These are phyloP conservation scores for Andrena minutula DNA, from an alignment of 2,888 invertebrate species.

Conservation along the genomic window DNA sequence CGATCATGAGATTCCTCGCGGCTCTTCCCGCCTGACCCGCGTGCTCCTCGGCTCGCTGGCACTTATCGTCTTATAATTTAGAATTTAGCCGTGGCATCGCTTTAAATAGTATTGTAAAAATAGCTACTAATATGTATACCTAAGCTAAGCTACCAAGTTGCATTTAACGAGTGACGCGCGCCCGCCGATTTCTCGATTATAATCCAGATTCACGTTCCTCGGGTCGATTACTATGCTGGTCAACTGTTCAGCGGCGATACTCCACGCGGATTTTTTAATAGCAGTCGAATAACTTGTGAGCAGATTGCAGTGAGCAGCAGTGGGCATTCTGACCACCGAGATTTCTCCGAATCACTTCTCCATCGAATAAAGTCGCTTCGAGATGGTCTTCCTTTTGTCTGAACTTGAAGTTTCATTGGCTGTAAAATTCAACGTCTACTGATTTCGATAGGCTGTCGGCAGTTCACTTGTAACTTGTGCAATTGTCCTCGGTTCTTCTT, in stretches of 20 bases:
- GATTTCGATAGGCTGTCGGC: background rate
- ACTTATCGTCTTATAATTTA: slow-evolving; percentile 23
- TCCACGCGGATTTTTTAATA: background rate
- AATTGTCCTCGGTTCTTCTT: background rate
- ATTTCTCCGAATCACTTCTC: background rate
- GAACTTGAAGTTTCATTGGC: background rate
- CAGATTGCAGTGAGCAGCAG: no score
- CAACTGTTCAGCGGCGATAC: background rate
- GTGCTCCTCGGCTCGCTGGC: background rate
- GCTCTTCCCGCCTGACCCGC: background rate
- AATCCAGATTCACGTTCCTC: background rate
- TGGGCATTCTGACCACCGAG: background rate
- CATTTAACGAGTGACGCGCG: background rate
- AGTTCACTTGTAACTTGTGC: background rate
- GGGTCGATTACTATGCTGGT: background rate
- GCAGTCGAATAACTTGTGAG: no score
- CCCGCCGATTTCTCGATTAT: slow-evolving; percentile 3
- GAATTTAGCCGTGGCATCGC: background rate
- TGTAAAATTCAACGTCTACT: background rate
- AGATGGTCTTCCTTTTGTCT: background rate
- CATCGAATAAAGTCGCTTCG: background rate
- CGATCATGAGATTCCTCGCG: background rate
- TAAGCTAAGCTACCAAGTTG: slow-evolving; percentile 75
- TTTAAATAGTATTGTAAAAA: slow-evolving; percentile 50
- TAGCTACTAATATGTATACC: slow-evolving; percentile 66